These are phyloP conservation scores for Stenoptilia bipunctidactyla DNA, from an alignment of 2,888 invertebrate genomes.

Conservation along the genomic window DNA sequence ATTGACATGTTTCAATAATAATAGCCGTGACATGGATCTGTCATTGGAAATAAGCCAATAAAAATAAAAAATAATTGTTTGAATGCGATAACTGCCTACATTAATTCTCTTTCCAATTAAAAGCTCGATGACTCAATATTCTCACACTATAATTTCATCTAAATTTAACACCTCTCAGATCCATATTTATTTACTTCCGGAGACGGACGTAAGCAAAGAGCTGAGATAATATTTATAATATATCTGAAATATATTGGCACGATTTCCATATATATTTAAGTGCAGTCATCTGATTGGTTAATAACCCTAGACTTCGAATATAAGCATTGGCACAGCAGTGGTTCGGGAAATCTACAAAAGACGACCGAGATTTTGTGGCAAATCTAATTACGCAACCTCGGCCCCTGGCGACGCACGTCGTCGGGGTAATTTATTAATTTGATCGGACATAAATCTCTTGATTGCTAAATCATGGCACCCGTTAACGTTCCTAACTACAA, in stretches of 20 bases:
- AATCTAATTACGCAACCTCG: constrained; percentile 44
- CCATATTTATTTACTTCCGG: constrained; percentile 13
- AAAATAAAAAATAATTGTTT: background rate
- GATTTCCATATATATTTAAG: constrained; percentile 49
- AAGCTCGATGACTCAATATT: too few relatives aligned
- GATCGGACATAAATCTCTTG: constrained; percentile 32
- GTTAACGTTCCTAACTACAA: constrained; percentile 50
- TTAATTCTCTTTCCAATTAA: too few relatives aligned
- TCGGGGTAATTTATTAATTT: constrained; percentile 21
- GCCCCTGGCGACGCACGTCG: constrained; percentile 29
- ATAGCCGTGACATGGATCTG: constrained; percentile 44
- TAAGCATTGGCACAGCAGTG: constrained; percentile 46
- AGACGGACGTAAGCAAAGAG: constrained; percentile 14
- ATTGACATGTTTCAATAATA: constrained; percentile 26
- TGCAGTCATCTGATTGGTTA: constrained; percentile 44
- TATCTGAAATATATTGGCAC: constrained; percentile 46
- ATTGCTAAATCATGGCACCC: constrained; percentile 42
- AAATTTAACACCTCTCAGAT: background rate
- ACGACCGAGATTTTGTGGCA: constrained; percentile 32
- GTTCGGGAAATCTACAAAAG: constrained; percentile 53
- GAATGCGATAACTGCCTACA: too few relatives aligned
- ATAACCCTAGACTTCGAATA: constrained; percentile 36
- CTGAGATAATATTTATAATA: constrained; percentile 19
- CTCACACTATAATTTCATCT: too few relatives aligned
- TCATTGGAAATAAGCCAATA: constrained; percentile 37